These are phyloP conservation scores for Phymatocera aterrima DNA, from an alignment of 2,888 invertebrate genomes.

Conservation along the genomic window DNA sequence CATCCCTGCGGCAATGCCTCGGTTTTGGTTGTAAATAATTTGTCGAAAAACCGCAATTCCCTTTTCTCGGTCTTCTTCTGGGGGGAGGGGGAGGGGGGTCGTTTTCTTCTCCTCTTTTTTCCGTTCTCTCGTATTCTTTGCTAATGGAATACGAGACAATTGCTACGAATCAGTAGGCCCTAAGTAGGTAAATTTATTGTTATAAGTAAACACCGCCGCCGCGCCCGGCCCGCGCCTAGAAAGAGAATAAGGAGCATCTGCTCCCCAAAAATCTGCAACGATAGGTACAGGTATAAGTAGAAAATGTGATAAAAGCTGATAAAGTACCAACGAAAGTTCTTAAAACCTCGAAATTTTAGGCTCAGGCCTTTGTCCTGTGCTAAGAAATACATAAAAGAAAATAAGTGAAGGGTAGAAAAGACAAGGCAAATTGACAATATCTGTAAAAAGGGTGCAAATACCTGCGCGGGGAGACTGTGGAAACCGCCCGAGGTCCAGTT, in stretches of 20 bases:
- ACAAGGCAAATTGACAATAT: conserved; percentile 62
- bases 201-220: background rate
- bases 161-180: conserved; percentile 3
- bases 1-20: background rate
- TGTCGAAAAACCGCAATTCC: background rate
- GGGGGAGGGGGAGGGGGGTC: too few relatives aligned
- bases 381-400: background rate
- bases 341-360: background rate
- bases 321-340: background rate
- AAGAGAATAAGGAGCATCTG: background rate
- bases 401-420: background rate
- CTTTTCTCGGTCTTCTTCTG: too few relatives aligned
- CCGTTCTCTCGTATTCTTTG: too few relatives aligned
- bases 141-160: conserved; percentile 31
- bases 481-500: conserved; percentile 74
- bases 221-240: too few relatives aligned
- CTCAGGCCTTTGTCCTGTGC: conserved; percentile 25
- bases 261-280: background rate
- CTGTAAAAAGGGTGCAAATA: conserved; percentile 71
- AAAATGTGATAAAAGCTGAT: background rate
- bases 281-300: background rate
- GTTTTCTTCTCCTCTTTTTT: background rate
- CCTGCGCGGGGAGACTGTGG: too few relatives aligned
- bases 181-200: conserved; percentile 9
- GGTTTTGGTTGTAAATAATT: background rate